Base-by-base conservation (phyloP, 2,888 invertebrate genomes). In the Pollenia amentaria region DNA sequence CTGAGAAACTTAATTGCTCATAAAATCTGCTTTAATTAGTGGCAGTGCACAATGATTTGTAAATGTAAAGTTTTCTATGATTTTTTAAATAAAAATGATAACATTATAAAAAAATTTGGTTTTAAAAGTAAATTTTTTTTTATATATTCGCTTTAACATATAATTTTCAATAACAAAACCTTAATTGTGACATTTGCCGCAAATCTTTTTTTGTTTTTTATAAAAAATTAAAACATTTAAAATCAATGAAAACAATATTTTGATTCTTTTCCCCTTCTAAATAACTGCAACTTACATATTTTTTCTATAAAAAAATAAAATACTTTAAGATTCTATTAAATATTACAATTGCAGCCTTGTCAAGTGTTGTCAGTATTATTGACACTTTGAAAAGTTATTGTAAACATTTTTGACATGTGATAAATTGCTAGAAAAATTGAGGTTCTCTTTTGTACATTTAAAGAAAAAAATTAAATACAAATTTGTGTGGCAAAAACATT, bases 351-450 rank as follows among this genome's bases (percentile, higher is more conserved):
- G 70, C 75, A 57, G 80, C 64, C 85, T 82, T 82, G 78, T 82
- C 82, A 82, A 64, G 42, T 69, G 53, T 75, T 78, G 69, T 72
- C 70, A 82, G 55, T 48, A 57, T 73, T 81, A 73, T 73, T 65
- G 77, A 78, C 86, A 79, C 42, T 75, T 86, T 79, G 78, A 82
- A 86, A 86, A 75, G 78, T 78, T 64, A 86, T 79, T 82, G 78
- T 82, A 82, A 85, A 85, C 62, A 82, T 75, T 75, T 82, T 82
- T 82, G 85, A 85, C 85, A 85, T 85, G 53, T 82, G 82, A 85
- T 82, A 82, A 86, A 86, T 82, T 78, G 77, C 69, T 73, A 46
- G 16, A 76, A 69, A 57, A 60, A n/a, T 81, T 76, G 14, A 62
- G 82, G 51, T 69, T 75, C 44, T 21, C 14, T 57, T 55, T 60